Evolutionary conservation across 2,797 vertebrate genomes (phyloP), one percentile per base, ranked within the genome.

Genomic region (Chiroxiphia lanceolata): DNA sequence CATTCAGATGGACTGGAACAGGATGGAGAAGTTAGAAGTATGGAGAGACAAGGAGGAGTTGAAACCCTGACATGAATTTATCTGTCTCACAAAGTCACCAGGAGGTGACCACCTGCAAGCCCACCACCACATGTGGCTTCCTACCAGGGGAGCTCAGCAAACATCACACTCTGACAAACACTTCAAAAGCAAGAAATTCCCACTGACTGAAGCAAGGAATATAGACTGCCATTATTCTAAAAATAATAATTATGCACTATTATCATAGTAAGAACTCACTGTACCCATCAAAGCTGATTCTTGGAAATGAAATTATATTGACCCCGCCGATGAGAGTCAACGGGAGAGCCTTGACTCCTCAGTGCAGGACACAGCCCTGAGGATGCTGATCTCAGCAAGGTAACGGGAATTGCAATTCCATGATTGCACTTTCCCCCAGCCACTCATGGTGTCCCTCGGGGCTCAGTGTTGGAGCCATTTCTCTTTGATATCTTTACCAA

Each of bases 111-210:
- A 65, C 44, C 63, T 72, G 48, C 36, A 78, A 75, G 38, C 45
- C 23, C 50, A 83, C 33, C 19, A 33, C 1, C 53, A 45, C 22
- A 51, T 0, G 0, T 57, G 34, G n/a, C 38, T 64, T 79, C 57
- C 75, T 48, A 40, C 15, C 23, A 44, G 22, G 38, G 19, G 3
- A 38, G 47, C 27, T 67, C 68, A 54, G 79, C 50, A 71, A 44
- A 48, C 17, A 63, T 40, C 53, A 53, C 21, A 15, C 47, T 59
- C 44, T 47, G 36, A 92, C 33, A 89, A 70, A 38, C 18, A 25
- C 44, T 76, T 65, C 20, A 21, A 15, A 87, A 76, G 51, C 22
- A 48, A 27, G n/a, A 65, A 72, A 75, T 44, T 79, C 40, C 38
- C 54, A 72, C 42, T 2, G 3, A 42, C 16, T 68, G 54, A 64